Evolutionary conservation across 2,888 invertebrate genomes (phyloP).

Genomic region (Busseola fusca): DNA sequence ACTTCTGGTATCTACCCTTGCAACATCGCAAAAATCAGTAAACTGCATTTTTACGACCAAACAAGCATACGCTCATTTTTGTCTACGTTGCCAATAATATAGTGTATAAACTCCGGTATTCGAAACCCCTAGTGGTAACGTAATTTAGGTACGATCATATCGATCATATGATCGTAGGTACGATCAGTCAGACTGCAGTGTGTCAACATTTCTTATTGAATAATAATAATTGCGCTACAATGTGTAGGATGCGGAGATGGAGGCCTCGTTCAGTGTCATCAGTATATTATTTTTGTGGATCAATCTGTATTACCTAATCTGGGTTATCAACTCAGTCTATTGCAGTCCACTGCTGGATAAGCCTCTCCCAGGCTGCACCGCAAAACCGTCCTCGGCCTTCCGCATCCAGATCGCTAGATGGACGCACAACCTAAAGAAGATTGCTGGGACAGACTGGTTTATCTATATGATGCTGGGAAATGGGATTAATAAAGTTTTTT

Average conservation of each 20-base stretch:
- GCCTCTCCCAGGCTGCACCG: background rate
- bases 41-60: too few species aligned
- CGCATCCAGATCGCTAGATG: too few species aligned
- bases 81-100: too few species aligned
- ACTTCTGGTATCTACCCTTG: too few species aligned
- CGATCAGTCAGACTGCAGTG: constrained; percentile 16
- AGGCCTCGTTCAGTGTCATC: constrained; percentile 25
- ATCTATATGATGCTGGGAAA: background rate
- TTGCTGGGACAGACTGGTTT: too few species aligned
- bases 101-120: too few species aligned
- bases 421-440: too few species aligned
- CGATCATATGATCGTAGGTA: too few species aligned
- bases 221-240: background rate
- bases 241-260: constrained; percentile 17
- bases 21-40: too few species aligned
- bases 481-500: background rate
- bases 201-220: constrained; percentile 7
- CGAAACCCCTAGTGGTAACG: background rate
- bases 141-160: constrained; percentile 16
- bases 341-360: background rate
- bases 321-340: background rate
- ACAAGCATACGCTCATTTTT: too few species aligned
- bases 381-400: background rate
- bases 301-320: constrained; percentile 11
- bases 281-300: constrained; percentile 17